Conservation (phyloP, 2,888 invertebrate species). For the Ametastegia equiseti region DNA sequence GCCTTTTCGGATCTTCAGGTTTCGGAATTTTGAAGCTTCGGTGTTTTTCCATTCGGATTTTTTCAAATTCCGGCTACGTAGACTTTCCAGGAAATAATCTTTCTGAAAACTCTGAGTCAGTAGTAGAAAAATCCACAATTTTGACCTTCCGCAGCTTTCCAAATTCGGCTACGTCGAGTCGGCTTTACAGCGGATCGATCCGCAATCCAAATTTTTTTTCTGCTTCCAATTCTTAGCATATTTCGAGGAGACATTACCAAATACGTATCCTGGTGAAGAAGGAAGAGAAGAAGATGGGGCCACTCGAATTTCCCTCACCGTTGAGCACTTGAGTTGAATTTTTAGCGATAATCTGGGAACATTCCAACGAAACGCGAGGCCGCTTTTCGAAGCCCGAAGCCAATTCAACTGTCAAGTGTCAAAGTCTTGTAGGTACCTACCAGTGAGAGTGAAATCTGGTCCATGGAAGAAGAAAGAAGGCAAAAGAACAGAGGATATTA, state of each 20-base stretch:
- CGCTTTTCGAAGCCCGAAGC: constrained; percentile 20
- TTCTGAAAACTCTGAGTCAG: too few species aligned
- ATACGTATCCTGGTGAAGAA: background rate
- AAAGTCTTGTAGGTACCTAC: constrained; percentile 13
- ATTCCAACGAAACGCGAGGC: constrained; percentile 23
- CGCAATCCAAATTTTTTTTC: too few species aligned
- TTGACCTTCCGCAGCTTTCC: too few species aligned
- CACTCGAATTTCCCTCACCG: constrained; percentile 17
- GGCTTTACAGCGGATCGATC: too few species aligned
- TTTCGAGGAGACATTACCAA: background rate
- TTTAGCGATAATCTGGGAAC: constrained; percentile 31
- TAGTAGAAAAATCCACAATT: too few species aligned
- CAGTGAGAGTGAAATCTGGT: constrained; percentile 42
- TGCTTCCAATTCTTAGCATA: background rate
- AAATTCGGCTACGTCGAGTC: too few species aligned
- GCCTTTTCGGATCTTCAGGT: too few species aligned
- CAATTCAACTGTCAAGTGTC: constrained; percentile 46
- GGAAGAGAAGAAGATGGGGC: background rate
- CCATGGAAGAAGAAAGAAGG: background rate
- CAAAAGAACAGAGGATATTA: background rate
- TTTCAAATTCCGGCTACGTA: too few species aligned
- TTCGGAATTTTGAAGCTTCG: too few species aligned
- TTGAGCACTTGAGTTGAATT: constrained; percentile 25
- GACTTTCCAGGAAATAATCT: too few species aligned
- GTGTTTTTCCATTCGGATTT: too few species aligned